Evolutionary conservation across 2,113 vertebrate species (phyloP).

Genomic region (Rostratula benghalensis): DNA sequence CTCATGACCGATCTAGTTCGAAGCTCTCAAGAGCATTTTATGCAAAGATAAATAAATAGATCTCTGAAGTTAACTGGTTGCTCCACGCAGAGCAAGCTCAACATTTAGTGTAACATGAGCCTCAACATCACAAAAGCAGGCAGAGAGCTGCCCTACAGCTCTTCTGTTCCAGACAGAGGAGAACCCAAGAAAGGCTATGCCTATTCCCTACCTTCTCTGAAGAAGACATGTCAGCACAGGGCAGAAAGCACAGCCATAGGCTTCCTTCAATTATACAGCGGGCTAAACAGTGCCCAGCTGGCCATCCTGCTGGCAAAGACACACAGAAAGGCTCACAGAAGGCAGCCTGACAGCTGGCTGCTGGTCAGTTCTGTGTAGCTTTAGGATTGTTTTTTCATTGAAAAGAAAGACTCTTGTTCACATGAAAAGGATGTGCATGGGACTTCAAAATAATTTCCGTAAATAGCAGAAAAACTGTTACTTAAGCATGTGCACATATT

Average conservation of each 20-base stretch:
- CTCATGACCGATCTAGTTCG: conserved; percentile 2
- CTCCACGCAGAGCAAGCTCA: background rate
- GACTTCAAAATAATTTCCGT: background rate
- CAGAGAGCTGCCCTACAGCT: conserved; percentile 11
- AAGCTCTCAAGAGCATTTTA: conserved; percentile 2
- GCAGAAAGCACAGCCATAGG: conserved; percentile 31
- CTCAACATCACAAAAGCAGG: conserved; percentile 29
- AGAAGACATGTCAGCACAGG: conserved; percentile 2
- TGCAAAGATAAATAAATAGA: conserved; percentile 42
- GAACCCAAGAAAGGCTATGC: background rate
- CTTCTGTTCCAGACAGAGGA: background rate
- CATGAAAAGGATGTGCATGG: background rate
- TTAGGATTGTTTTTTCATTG: background rate
- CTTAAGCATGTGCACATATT: background rate
- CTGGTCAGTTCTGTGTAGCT: background rate
- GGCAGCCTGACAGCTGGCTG: background rate
- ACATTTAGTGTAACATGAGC: background rate
- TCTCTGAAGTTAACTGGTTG: conserved; percentile 14
- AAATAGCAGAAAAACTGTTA: background rate
- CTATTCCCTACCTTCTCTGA: background rate
- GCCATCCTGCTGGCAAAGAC: background rate
- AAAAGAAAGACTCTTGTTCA: background rate
- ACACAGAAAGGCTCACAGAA: background rate
- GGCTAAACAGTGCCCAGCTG: background rate
- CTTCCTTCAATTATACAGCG: background rate